Base-by-base conservation (phyloP, 2,888 invertebrate genomes). In the Rhogogaster chlorosoma region DNA sequence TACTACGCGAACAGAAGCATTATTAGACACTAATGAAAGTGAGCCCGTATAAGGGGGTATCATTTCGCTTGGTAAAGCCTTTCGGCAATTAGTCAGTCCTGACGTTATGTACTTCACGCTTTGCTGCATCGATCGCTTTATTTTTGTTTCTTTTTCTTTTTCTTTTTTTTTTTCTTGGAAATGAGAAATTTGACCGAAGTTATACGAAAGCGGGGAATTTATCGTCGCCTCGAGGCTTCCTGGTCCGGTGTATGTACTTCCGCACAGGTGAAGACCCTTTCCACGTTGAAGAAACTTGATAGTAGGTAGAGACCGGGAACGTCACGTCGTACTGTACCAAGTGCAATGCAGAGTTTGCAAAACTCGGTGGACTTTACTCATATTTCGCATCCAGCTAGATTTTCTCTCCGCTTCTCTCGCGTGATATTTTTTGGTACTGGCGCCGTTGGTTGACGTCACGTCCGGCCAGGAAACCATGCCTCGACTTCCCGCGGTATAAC, bases 281-380 rank as follows among this genome's bases (percentile, higher is more conserved):
- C 64, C 80, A 18, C 26, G 32, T 32, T 61, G 29, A 70, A 83
- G 83, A 83, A 83, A 83, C 83, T 83, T 67, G 83, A 83, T 83
- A 83, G 42, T 32, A 36, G 29, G 57, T 53, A 29, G 45, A 57
- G n/a, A 18, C 22, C 22, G 57, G n/a, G n/a, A 57, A 64, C 64
- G 10, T 57, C 22, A 9, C 57, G 10, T 57, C 22, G n/a, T 22
- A n/a, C 22, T 22, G n/a, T 18, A 57, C 57, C 57, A n/a, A 26
- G 32, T 38, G 61, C 38, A 29, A 22, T 29, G 29, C 32, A 42
- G 29, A 70, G 83, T 70, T 70, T 45, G 29, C 6, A 32, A 83
- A 83, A 67, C 83, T 67, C 83, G 4, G 26, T 22, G 42, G 83
- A 83, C 57, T 80, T 80, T 80, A 3, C 80, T 80, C 61, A 80